A percentile compares a stretch with the other conserved stretches of the same genome.
Conservation (phyloP, 2,797 vertebrate species). For the Enteromius fasciolatus region DNA sequence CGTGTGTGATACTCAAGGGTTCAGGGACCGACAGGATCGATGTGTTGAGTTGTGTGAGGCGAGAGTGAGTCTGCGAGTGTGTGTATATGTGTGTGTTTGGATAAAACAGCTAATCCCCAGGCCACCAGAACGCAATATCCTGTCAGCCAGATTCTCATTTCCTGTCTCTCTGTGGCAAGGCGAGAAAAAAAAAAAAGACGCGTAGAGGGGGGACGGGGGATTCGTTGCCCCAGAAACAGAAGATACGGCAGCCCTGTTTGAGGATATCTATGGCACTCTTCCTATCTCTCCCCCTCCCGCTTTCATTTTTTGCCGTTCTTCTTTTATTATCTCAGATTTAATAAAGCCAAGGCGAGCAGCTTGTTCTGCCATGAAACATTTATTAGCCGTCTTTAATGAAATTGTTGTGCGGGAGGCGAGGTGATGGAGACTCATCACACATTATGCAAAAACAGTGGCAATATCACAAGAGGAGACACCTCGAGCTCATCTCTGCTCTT, state of each 20-base stretch:
- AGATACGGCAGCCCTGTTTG: constrained; percentile 82
- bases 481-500: constrained; percentile 59
- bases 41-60: constrained; percentile 55
- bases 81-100: constrained; percentile 81
- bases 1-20: constrained; percentile 45
- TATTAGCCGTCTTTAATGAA: constrained; percentile 95
- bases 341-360: constrained; percentile 89
- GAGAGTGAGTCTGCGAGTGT: constrained; percentile 50
- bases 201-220: constrained; percentile 72
- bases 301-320: constrained; percentile 75
- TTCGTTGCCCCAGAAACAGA: constrained; percentile 86
- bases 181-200: constrained; percentile 45
- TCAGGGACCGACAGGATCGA: constrained; percentile 56
- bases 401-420: constrained; percentile 85
- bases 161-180: constrained; percentile 86
- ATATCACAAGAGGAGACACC: constrained; percentile 70
- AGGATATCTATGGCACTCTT: constrained; percentile 79
- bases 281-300: constrained; percentile 66
- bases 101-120: constrained; percentile 88
- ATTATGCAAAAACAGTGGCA: constrained; percentile 88
- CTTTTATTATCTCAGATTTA: constrained; percentile 93
- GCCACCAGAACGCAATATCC: constrained; percentile 94
- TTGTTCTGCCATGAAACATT: constrained; percentile 94
- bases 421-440: constrained; percentile 84
- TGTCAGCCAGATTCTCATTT: constrained; percentile 91